A percentile compares a stretch with the other conserved stretches of the same genome.
Conservation (phyloP, 2,113 vertebrate genomes). For the Mastomys natalensis region DNA sequence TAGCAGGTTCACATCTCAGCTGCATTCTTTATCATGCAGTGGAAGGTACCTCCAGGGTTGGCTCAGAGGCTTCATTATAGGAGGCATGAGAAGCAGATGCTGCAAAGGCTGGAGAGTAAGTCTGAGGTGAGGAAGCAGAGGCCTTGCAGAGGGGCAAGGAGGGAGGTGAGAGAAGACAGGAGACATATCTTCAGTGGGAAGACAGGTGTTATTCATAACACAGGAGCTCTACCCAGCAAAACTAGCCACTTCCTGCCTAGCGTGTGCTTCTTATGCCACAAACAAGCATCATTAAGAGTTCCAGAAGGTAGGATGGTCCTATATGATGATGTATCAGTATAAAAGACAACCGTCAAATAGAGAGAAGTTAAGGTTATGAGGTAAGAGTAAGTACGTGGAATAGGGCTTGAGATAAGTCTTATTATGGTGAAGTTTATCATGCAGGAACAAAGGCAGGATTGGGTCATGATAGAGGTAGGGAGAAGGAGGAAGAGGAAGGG, state of each 20-base stretch:
- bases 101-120: not conserved
- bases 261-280: not conserved
- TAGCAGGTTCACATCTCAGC: not conserved
- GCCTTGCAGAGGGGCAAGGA: not conserved
- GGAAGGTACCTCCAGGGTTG: not conserved
- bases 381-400: no score
- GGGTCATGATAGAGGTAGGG: not conserved
- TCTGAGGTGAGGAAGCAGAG: not conserved
- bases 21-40: not conserved
- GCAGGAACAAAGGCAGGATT: not conserved
- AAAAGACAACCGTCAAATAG: not conserved
- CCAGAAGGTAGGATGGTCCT: conserved; percentile 88
- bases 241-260: not conserved
- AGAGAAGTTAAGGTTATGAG: not conserved
- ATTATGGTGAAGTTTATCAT: not conserved
- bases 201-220: not conserved
- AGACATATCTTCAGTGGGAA: fast-evolving
- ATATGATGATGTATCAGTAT: not conserved
- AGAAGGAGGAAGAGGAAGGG: not conserved
- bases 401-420: not conserved
- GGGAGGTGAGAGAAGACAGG: not conserved
- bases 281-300: no score
- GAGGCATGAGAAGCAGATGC: not conserved
- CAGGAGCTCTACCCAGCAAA: not conserved
- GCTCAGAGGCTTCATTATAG: not conserved